Evolutionary conservation across 64 coral and sea anemone genomes (phyloP), one percentile per base, ranked within the genome.

Genomic region (Astreopora myriophthalma): DNA sequence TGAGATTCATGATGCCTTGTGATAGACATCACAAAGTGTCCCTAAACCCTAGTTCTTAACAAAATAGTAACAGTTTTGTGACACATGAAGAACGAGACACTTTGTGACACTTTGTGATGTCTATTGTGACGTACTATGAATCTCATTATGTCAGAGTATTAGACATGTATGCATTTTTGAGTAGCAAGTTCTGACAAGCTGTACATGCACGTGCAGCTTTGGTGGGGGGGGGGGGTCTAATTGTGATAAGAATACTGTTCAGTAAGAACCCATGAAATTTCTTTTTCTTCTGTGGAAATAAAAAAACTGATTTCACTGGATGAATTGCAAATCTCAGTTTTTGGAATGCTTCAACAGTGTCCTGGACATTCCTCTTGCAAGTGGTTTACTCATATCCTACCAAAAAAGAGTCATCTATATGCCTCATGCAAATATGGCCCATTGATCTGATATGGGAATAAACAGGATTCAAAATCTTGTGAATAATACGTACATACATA

Each of bases 261-360:
- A 91, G 5, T 30, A 82, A 17, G 34, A 91, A 91, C 1, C 62
- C 88, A 23, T 69, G 51, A 70, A 69, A 90, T n/a, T 24, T 60
- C 62, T 28, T 81, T 77, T 82, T 90, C 57, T 81, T 80, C 75
- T 39, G 32, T 69, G 24, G 88, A 75, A 16, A 65, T 37, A n/a
- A n/a, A 42, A 90, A 39, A 6, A 90, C 62, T 48, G 88, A 90
- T 62, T 90, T 81, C 27, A 64, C 46, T 29, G 60, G 75, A 57
- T 82, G 88, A 36, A 90, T 55, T 8, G 24, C 29, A 80, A 90
- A 90, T 13, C 75, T 62, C 2, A 80, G 23, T 2, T 33, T 17
- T 31, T 65, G 55, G 38, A 90, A 69, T 12, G 79, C 20, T 3
- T 42, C 29, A 11, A 81, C 74, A 34, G 88, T 70, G 36, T 90